phyloP scores from a whole-genome alignment of 2,797 vertebrate genomes.

The Enteromius paludinosus region DNA sequence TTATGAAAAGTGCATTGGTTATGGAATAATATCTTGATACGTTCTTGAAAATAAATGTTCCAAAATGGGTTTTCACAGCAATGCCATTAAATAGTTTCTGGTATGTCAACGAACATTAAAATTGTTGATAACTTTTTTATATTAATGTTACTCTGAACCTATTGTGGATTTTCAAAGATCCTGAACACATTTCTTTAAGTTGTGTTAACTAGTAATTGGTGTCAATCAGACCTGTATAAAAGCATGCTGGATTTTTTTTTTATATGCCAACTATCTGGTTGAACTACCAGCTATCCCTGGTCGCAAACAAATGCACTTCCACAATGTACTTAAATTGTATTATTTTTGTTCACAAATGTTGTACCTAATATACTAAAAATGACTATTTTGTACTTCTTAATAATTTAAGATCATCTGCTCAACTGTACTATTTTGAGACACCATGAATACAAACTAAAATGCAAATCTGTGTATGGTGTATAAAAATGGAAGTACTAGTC shows the following conservation, averaged over 20 bases:
- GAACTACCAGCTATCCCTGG: background rate
- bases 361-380: too few species aligned
- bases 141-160: background rate
- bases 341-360: too few species aligned
- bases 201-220: background rate
- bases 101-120: background rate
- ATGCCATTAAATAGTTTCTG: background rate
- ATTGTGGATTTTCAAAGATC: background rate
- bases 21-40: slow-evolving; percentile 1
- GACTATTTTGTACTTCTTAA: too few species aligned
- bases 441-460: too few species aligned
- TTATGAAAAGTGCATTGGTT: background rate
- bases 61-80: background rate
- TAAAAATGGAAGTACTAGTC: too few species aligned
- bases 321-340: too few species aligned
- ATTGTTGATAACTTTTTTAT: background rate
- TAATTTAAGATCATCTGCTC: too few species aligned
- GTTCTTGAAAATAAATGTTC: background rate
- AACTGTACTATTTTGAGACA: too few species aligned
- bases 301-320: too few species aligned
- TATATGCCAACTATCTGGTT: background rate
- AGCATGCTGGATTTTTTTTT: slow-evolving; percentile 2
- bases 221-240: background rate
- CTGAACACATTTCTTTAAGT: slow-evolving; percentile 11
- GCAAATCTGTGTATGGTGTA: too few species aligned